A percentile compares a stretch with the other conserved stretches of the same genome.
Evolutionary conservation across 2,797 vertebrate species (phyloP).

Genomic region (Eremophila alpestris): DNA sequence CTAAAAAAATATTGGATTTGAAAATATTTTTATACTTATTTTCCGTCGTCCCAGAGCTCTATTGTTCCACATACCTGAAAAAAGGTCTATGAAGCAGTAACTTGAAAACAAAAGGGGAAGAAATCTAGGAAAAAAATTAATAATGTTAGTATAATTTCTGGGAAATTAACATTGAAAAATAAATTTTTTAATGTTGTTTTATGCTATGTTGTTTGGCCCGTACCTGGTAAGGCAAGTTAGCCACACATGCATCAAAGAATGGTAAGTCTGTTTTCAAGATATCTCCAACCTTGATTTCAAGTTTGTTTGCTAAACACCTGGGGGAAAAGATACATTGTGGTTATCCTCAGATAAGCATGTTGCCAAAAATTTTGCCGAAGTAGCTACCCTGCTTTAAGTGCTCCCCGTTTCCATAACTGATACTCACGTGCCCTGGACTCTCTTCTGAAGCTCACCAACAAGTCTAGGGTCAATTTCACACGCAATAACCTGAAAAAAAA

Average conservation of each 20-base stretch:
- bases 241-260: constrained; percentile 95
- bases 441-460: constrained; percentile 96
- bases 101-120: constrained; percentile 97
- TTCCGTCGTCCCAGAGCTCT: background rate
- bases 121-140: constrained; percentile 84
- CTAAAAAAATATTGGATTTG: background rate
- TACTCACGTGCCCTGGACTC: constrained; percentile 97
- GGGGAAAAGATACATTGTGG: background rate
- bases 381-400: background rate
- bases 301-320: constrained; percentile 90
- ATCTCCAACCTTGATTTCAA: constrained; percentile 94
- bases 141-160: background rate
- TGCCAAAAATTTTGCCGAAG: background rate
- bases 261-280: constrained; percentile 93
- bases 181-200: background rate
- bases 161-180: background rate
- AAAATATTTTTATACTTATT: background rate
- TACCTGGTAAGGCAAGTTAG: constrained; percentile 98
- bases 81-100: constrained; percentile 95
- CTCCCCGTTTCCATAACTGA: rapidly evolving
- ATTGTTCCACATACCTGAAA: constrained; percentile 85
- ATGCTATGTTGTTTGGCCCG: background rate
- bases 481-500: constrained; percentile 89
- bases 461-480: constrained; percentile 95
- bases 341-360: background rate